Percentiles rank a stretch among this genome's conserved stretches.
phyloP scores from a whole-genome alignment of 2,797 vertebrate species.

The Sciaenops ocellatus region DNA sequence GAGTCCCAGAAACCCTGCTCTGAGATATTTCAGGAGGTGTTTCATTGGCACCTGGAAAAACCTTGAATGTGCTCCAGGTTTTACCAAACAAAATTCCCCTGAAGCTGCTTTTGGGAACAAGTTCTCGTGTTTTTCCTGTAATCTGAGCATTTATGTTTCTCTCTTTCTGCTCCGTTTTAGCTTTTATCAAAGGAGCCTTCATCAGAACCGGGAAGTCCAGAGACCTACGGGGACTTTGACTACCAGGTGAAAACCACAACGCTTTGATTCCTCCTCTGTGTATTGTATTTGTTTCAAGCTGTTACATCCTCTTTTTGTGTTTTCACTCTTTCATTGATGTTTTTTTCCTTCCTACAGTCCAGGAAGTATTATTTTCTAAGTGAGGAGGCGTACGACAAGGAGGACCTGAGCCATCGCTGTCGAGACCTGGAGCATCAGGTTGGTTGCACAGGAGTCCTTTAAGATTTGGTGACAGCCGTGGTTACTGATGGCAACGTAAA shows the following conservation, averaged over 20 bases:
- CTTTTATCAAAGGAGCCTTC: conserved; percentile 88
- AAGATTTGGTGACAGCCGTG: background rate
- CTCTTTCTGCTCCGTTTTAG: conserved; percentile 69
- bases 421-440: conserved; percentile 92
- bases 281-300: background rate
- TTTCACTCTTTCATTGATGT: conserved; percentile 20
- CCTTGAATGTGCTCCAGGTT: background rate
- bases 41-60: conserved; percentile 32
- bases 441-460: conserved; percentile 37
- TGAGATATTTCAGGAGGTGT: conserved; percentile 50
- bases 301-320: conserved; percentile 25
- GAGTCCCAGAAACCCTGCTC: conserved; percentile 45
- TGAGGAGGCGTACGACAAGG: conserved; percentile 88
- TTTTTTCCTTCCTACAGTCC: conserved; percentile 80
- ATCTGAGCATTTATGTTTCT: conserved; percentile 4
- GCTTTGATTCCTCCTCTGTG: background rate
- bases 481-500: background rate
- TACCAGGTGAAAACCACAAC: conserved; percentile 85
- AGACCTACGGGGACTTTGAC: conserved; percentile 91
- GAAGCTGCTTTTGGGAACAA: conserved; percentile 11
- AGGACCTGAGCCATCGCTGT: conserved; percentile 86
- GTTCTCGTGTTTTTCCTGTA: background rate
- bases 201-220: conserved; percentile 83
- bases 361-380: conserved; percentile 95
- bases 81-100: conserved; percentile 17